phyloP scores from a whole-genome alignment of 2,888 invertebrate species.

The Drosophila borealis region DNA sequence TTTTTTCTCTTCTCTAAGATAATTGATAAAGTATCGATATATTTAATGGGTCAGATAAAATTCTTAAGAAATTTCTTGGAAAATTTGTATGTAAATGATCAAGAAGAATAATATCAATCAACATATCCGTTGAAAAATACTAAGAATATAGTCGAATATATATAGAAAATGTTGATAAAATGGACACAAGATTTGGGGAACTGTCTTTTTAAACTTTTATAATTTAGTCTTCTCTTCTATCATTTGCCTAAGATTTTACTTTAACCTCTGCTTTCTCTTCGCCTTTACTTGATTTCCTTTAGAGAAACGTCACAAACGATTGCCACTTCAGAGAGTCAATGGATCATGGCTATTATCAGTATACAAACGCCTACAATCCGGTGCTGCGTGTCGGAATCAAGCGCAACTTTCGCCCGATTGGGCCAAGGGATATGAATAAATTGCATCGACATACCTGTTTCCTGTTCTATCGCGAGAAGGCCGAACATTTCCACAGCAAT shows the following conservation, averaged over 20 bases:
- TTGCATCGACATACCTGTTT: constrained; percentile 72
- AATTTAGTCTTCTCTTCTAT: not conserved
- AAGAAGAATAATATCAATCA: too few relatives aligned
- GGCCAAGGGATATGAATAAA: constrained; percentile 69
- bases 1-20: too few relatives aligned
- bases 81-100: too few relatives aligned
- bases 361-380: constrained; percentile 76
- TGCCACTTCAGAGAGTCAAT: constrained; percentile 82
- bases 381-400: constrained; percentile 80
- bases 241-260: not conserved
- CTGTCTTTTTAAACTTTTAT: not conserved
- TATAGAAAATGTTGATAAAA: too few relatives aligned
- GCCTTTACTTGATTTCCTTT: constrained; percentile 19
- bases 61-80: too few relatives aligned
- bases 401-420: constrained; percentile 75
- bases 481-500: constrained; percentile 61
- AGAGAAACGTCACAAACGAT: constrained; percentile 81
- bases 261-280: not conserved
- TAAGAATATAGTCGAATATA: too few relatives aligned
- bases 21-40: too few relatives aligned
- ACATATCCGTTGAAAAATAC: too few relatives aligned
- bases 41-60: too few relatives aligned
- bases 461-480: constrained; percentile 72
- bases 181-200: not conserved
- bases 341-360: constrained; percentile 78